Evolutionary conservation across 2,113 vertebrate genomes (phyloP).

Genomic region (Morphnarchus princeps): DNA sequence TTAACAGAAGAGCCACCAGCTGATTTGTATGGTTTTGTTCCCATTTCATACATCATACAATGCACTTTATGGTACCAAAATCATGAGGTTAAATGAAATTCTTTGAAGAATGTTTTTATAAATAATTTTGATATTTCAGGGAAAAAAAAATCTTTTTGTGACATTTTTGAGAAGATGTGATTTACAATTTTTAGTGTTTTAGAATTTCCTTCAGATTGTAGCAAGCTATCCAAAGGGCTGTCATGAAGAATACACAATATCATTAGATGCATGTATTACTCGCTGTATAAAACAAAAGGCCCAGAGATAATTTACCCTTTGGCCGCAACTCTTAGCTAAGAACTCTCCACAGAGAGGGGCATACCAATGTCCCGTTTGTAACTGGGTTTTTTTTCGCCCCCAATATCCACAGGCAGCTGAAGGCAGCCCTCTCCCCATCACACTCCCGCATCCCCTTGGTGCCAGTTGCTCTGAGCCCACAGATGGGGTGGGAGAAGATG

Average conservation of each 20-base stretch:
- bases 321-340: background rate
- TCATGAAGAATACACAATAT: background rate
- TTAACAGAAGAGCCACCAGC: background rate
- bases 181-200: background rate
- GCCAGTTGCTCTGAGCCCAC: background rate
- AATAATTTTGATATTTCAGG: background rate
- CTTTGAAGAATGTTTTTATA: background rate
- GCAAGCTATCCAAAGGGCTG: background rate
- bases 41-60: background rate
- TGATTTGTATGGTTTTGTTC: background rate
- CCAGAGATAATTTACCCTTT: background rate
- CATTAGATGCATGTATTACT: background rate
- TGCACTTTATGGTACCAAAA: background rate
- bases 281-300: background rate
- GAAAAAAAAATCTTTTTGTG: background rate
- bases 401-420: too few species aligned
- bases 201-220: background rate
- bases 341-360: background rate
- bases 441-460: too few species aligned
- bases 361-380: background rate
- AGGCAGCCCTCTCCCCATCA: background rate
- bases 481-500: background rate
- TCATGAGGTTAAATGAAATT: background rate
- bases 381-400: fast-evolving
- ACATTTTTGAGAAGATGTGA: background rate